Conservation (phyloP, 2,888 invertebrate species). For the Spatulosminthurus flaviceps region DNA sequence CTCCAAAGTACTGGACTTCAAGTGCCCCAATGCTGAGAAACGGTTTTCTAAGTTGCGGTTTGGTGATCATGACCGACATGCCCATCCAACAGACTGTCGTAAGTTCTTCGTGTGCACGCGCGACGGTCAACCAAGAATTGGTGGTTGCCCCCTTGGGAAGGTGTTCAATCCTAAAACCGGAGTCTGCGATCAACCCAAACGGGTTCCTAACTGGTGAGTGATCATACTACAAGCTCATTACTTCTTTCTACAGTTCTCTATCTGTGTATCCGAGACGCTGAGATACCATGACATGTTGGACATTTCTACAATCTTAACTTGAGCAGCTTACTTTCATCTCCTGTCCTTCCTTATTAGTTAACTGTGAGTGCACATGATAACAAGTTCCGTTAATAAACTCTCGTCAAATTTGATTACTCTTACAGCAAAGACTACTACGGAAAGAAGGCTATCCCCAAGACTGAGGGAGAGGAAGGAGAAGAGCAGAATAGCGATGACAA, state of each 20-base stretch:
- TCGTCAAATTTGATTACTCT: not conserved
- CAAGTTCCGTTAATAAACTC: no score
- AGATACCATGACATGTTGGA: no score
- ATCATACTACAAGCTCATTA: not conserved
- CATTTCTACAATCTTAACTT: no score
- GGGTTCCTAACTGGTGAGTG: conserved; percentile 76
- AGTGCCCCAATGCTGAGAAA: conserved; percentile 60
- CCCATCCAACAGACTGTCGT: conserved; percentile 61
- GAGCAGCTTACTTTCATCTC: no score
- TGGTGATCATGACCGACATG: conserved; percentile 63
- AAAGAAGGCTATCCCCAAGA: conserved; percentile 43
- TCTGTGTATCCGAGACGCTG: no score
- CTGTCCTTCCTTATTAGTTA: not conserved
- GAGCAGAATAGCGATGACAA: not conserved
- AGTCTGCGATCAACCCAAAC: conserved; percentile 80
- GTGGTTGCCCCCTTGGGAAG: conserved; percentile 78
- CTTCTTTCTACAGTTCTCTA: not conserved
- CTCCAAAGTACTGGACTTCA: conserved; percentile 57
- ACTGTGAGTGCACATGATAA: no score
- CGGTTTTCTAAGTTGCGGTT: conserved; percentile 59
- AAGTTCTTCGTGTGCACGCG: conserved; percentile 82
- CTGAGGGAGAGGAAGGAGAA: conserved; percentile 36
- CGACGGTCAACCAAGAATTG: conserved; percentile 75
- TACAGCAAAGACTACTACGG: conserved; percentile 56
- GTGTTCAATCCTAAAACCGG: conserved; percentile 80